A percentile compares a stretch with the other conserved stretches of the same genome.
phyloP scores from a whole-genome alignment of 53 echinoderm and acorn worm species.

The Arbacia lixula region DNA sequence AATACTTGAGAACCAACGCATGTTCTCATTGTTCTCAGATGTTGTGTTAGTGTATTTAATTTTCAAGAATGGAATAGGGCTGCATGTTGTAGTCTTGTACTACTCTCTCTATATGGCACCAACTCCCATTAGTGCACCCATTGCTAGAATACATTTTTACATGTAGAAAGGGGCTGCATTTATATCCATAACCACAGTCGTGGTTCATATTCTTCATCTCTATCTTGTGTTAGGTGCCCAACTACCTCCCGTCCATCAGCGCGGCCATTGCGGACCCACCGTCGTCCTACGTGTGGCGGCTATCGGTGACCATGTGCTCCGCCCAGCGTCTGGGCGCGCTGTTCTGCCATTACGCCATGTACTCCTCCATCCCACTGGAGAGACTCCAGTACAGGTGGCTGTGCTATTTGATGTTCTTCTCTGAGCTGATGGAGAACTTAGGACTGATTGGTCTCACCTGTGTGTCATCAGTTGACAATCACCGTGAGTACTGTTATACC shows the following conservation, averaged over 20 bases:
- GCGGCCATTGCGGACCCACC: conserved; percentile 46
- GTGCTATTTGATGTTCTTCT: background rate
- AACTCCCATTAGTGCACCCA: no score
- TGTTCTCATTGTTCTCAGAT: no score
- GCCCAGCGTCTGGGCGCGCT: background rate
- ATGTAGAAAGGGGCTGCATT: no score
- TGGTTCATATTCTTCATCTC: no score
- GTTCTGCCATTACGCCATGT: background rate
- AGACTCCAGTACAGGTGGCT: conserved; percentile 14
- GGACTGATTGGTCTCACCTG: conserved; percentile 30
- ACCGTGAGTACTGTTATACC: background rate
- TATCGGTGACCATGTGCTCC: conserved; percentile 4
- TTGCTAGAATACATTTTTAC: no score
- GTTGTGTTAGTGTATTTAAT: no score
- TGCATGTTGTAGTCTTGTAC: no score
- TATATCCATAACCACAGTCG: no score
- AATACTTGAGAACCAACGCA: no score
- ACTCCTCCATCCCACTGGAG: background rate
- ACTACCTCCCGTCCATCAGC: conserved; percentile 38
- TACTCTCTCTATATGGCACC: no score
- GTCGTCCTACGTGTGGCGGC: conserved; percentile 20
- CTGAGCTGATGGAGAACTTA: conserved; percentile 25
- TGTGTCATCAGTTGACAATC: conserved; percentile 38
- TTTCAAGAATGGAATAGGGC: no score
- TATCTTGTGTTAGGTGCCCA: background rate